Percentiles rank a stretch among this genome's conserved stretches.
Conservation (phyloP, 2,797 vertebrate genomes). For the Gambelia wislizenii region DNA sequence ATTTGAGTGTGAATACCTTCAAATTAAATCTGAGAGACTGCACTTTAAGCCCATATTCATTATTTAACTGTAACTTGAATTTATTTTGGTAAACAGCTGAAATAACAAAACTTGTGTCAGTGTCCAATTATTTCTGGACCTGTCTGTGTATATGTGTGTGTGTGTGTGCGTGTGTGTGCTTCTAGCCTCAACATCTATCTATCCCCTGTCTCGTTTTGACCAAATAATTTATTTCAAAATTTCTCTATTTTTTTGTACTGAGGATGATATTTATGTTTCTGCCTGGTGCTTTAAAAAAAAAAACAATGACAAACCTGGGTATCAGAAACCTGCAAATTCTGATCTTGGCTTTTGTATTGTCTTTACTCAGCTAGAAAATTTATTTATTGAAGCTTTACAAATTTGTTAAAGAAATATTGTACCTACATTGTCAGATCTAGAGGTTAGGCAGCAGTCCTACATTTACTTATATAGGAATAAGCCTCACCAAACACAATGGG, state of each 20-base stretch:
- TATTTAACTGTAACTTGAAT: too few relatives aligned
- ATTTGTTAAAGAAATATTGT: neutral
- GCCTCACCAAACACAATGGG: neutral
- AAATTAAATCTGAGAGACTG: too few relatives aligned
- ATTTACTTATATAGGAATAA: neutral
- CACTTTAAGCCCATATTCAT: too few relatives aligned
- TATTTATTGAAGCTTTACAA: neutral
- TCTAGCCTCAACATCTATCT: neutral
- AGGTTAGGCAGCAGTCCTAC: neutral
- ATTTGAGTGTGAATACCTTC: too few relatives aligned
- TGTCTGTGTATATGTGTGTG: too few relatives aligned
- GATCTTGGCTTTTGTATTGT: neutral
- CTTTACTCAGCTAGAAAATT: neutral
- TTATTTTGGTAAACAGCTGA: too few relatives aligned
- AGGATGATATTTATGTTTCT: conserved; percentile 2
- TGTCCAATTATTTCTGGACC: too few relatives aligned
- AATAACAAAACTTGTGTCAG: too few relatives aligned
- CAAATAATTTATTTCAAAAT: neutral
- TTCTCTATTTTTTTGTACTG: neutral
- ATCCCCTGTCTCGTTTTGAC: neutral
- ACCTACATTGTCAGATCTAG: neutral
- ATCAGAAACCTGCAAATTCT: conserved; percentile 12
- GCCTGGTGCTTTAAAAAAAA: neutral
- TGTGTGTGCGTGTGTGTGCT: too few relatives aligned
- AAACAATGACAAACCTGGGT: neutral